Conservation (phyloP, 2,113 vertebrate species). For the Thamnophis sirtalis region DNA sequence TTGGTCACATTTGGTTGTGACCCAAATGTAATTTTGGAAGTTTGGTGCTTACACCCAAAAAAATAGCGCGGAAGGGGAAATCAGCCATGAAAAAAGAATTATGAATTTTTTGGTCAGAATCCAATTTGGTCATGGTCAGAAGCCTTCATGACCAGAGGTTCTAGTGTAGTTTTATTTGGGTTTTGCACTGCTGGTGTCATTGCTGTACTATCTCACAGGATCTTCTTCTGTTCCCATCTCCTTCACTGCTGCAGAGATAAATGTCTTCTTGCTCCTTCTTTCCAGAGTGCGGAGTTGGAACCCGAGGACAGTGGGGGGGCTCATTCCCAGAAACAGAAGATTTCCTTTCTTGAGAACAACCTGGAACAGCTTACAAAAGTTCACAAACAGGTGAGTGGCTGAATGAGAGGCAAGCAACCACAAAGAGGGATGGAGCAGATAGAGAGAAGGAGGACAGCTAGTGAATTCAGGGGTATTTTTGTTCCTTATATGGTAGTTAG, state of each 20-base stretch:
- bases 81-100: no score
- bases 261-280: not conserved
- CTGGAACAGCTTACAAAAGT: constrained; percentile 94
- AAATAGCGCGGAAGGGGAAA: no score
- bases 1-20: no score
- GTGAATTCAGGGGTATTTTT: not conserved
- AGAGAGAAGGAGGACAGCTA: not conserved
- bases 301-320: constrained; percentile 80
- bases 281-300: constrained; percentile 82
- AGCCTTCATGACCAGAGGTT: no score
- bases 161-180: not conserved
- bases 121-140: no score
- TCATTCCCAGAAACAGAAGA: constrained; percentile 90
- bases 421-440: not conserved
- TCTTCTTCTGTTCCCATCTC: not conserved
- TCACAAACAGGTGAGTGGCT: constrained; percentile 86
- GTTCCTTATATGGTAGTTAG: not conserved
- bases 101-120: no score
- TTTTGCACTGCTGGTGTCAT: not conserved
- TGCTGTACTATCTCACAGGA: not conserved
- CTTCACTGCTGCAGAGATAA: not conserved
- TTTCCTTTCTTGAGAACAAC: constrained; percentile 96
- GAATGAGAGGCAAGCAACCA: not conserved
- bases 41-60: no score
- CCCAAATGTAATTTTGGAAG: no score